Base-by-base conservation (phyloP, 2,113 vertebrate species). In the Planiliza haematocheilus region DNA sequence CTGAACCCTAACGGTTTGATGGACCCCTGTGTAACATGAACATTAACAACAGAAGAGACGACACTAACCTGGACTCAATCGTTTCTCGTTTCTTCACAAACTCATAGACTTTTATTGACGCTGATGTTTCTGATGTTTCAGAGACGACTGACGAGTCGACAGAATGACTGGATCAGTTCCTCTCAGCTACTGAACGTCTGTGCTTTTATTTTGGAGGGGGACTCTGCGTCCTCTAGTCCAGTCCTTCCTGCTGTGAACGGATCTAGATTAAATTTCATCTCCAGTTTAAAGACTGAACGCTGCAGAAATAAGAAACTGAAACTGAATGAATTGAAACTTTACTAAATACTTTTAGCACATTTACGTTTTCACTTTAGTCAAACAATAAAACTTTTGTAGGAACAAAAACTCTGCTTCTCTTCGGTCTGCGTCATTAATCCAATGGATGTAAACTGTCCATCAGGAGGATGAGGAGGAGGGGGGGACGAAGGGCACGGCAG, bases 401-500 rank as follows among this genome's bases (percentile, higher is more conserved):
- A 56, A 56, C 36, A 57, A n/a, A 37, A 16, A 8, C n/a, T 41
- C 14, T 43, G 42, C 42, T 43, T n/a, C n/a, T n/a, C n/a, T n/a
- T n/a, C n/a, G n/a, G 16, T 45, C 43, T 43, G 42, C 2, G 24
- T 30, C 24, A 30, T 30, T 30, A 30, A 30, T 30, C 24, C 5
- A n/a, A n/a, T n/a, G n/a, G n/a, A n/a, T 51, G 13, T 10, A 3
- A 20, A 8, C 1, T 10, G 48, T 13, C 17, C n/a, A 4, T 58
- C 18, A 42, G 43, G 11, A 10, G 36, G 20, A 34, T 24, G 10
- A 30, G 20, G 34, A 39, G 13, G 48, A 34, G 0, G 20, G 5
- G 10, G 58, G 10, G 17, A 7, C 1, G 7, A 7, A 13, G 7
- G 86, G 96, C 12, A 96, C 61, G 14, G 97, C 97, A 20, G 94